A percentile compares a stretch with the other conserved stretches of the same genome.
Conservation (phyloP, 2,797 vertebrate genomes). For the Tolypeutes matacus region DNA sequence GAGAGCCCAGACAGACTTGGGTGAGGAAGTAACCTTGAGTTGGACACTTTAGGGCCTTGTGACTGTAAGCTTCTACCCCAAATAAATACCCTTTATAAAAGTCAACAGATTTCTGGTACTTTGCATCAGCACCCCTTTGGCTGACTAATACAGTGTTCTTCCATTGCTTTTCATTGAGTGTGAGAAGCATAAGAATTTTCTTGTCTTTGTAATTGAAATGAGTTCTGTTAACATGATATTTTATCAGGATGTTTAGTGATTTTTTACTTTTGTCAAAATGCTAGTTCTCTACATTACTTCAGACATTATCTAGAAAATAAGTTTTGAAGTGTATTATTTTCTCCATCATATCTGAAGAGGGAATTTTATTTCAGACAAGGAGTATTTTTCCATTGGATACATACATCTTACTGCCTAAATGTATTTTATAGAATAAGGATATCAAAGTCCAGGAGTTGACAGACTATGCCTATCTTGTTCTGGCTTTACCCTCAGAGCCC, state of each 20-base stretch:
- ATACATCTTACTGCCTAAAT: neutral
- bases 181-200: neutral
- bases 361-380: constrained; percentile 24
- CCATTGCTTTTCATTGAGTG: neutral
- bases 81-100: too few relatives aligned
- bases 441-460: neutral
- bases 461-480: neutral
- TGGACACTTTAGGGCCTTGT: too few relatives aligned
- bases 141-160: too few relatives aligned
- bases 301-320: constrained; percentile 45
- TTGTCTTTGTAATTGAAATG: neutral
- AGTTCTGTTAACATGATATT: constrained; percentile 23
- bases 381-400: neutral
- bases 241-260: constrained; percentile 5
- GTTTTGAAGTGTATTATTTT: neutral
- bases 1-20: too few relatives aligned
- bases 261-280: constrained; percentile 13
- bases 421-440: neutral
- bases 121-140: too few relatives aligned
- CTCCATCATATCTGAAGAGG: neutral
- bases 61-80: too few relatives aligned
- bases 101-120: too few relatives aligned
- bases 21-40: too few relatives aligned
- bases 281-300: constrained; percentile 14
- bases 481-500: neutral